Conservation (phyloP, 1,140 invertebrate species). For the Steinernema feltiae region DNA sequence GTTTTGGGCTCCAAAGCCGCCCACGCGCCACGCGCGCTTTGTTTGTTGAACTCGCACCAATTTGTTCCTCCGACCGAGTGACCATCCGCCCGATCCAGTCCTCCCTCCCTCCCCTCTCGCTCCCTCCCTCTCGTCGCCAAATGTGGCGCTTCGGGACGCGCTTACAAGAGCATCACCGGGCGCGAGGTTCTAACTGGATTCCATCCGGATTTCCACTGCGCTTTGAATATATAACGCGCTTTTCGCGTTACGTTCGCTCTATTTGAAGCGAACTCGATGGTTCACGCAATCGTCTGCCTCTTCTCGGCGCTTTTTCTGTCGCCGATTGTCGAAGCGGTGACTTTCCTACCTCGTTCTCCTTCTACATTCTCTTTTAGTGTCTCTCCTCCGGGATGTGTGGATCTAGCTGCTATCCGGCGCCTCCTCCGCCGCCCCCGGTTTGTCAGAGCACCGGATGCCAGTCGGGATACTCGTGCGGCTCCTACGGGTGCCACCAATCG, state of each 20-base stretch:
- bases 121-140: background rate
- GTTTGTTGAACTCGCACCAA: background rate
- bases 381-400: constrained; percentile 1
- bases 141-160: background rate
- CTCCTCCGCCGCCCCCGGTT: background rate
- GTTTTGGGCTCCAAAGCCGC: too few species aligned
- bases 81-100: background rate
- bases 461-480: background rate
- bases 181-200: background rate
- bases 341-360: background rate
- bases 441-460: constrained; percentile 1
- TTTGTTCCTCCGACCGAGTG: background rate
- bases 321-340: background rate
- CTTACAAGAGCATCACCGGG: background rate
- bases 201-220: background rate
- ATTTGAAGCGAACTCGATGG: constrained; percentile 3
- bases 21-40: too few species aligned
- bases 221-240: constrained; percentile 3
- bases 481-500: background rate
- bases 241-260: constrained; percentile 11
- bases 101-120: background rate
- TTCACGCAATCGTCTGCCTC: background rate
- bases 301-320: background rate
- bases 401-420: background rate
- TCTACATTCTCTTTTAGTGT: background rate